Evolutionary conservation across 1,140 invertebrate species (phyloP), one percentile per base, ranked within the genome.

Genomic region (Diabrotica virgifera): DNA sequence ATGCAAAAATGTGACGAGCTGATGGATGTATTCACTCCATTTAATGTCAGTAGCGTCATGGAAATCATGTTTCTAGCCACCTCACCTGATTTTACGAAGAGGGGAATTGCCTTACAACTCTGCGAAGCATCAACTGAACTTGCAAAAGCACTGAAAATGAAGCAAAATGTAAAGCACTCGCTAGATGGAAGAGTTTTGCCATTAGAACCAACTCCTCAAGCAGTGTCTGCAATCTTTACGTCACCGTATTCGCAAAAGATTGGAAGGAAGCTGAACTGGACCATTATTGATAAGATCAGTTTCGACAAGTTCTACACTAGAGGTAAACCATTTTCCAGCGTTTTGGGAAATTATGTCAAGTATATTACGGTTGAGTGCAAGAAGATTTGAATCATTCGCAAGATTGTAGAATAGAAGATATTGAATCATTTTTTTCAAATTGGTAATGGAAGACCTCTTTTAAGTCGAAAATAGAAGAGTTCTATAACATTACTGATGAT

Each of bases 31-130:
- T 88, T 86, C 72, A 78, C 83, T 46, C 79, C 85, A 70, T 87
- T 82, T 65, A 79, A 84, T 9, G 81, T 83, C 0, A 80, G 86
- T 50, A 86, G 85, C 65, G 80, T 85, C n/a, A 70, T 87, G 9
- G 87, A 90, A 75, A 73, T 89, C 10, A 88, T 89, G 86, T 89
- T 89, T 66, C 62, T 89, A 10, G 84, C 80, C 6, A 87, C 85
- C 0, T 61, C 82, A 9, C 77, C 80, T 0, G 72, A 79, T 8
- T 82, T 83, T 51, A 78, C 82, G 36, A 71, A 76, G 5, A 75
- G 81, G 37, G 82, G 83, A 53, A 78, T 90, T 40, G 87, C 79
- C 0, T 81, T 78, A 11, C 62, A 80, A 11, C 66, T 89, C 9
- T 76, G 81, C 24, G 76, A 82, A 60, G 70, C 77, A 0, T 85